These are phyloP conservation scores for Larimichthys polyactis DNA, from an alignment of 2,113 vertebrate genomes.

Conservation along the genomic window DNA sequence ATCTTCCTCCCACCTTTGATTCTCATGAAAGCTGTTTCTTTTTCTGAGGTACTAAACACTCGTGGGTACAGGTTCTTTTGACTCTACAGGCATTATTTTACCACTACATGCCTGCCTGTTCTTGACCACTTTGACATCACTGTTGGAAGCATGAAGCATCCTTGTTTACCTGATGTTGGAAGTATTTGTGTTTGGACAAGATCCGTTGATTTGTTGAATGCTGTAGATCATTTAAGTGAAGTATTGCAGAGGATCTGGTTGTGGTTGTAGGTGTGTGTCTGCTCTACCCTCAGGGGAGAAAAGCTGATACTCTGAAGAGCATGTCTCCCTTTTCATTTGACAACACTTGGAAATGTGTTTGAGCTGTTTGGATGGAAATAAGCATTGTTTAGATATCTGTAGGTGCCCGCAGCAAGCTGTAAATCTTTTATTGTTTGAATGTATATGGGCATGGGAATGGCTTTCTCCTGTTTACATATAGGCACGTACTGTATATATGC, in stretches of 20 bases:
- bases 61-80: not conserved
- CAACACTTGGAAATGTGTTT: constrained; percentile 35
- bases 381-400: constrained; percentile 5
- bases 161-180: constrained; percentile 19
- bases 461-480: not conserved
- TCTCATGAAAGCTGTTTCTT: constrained; percentile 65
- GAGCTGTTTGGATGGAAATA: constrained; percentile 28
- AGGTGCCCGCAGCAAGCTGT: not conserved
- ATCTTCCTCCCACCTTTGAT: constrained; percentile 34
- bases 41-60: constrained; percentile 16
- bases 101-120: not conserved
- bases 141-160: constrained; percentile 1
- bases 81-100: not conserved
- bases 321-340: constrained; percentile 24
- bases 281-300: constrained; percentile 20
- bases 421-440: constrained; percentile 17
- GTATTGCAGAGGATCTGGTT: constrained; percentile 10
- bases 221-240: not conserved
- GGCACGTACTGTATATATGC: not conserved
- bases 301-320: constrained; percentile 7
- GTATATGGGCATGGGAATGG: not conserved
- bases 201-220: constrained; percentile 15
- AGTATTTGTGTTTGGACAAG: constrained; percentile 4
- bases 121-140: not conserved
- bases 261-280: constrained; percentile 13